Base-by-base conservation (phyloP, 2,113 vertebrate genomes). In the Rissa tridactyla region DNA sequence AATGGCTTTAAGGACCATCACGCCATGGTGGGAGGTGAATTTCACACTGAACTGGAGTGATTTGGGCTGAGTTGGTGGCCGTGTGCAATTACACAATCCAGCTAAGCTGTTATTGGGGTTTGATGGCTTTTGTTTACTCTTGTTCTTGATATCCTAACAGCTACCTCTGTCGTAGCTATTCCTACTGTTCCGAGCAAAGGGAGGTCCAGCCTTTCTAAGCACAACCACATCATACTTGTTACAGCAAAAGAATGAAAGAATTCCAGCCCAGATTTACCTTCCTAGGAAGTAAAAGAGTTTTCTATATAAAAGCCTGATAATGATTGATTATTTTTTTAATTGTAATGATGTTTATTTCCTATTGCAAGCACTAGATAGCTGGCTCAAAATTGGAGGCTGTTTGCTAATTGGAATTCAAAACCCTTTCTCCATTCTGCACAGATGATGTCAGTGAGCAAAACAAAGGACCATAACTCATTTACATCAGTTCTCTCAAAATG, bases 1-100 rank as follows among this genome's bases (percentile, higher is more conserved):
- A 51, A 51, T 46, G 44, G 36, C 42, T 83, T 82, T 49, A 58
- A n/a, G 49, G 58, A 34, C 20, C 40, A 49, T 15, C 5, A 2
- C 1, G 5, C 61, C 42, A 6, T 19, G 19, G 57, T 5, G 57
- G 40, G n/a, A 80, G 54, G 9, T 36, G 78, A 54, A 87, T 84
- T 89, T 62, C n/a, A 40, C 20, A 11, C 26, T 34, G 36, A 16
- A 21, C n/a, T 15, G 71, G 57, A 76, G 40, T 52, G 49, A 40
- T 79, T 13, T 75, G 72, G 19, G 47, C 64, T 78, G 72, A 38
- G 42, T 15, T 62, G 38, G 32, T 94, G 73, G 38, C n/a, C 22
- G 1, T 3, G 21, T 13, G 32, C 65, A 22, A 26, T 54, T 47
- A 46, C n/a, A 25, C 0, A 0, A 36, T 64, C 18, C 44, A 83